Evolutionary conservation across 2,888 invertebrate species (phyloP).

Genomic region (Celastrina argiolus): DNA sequence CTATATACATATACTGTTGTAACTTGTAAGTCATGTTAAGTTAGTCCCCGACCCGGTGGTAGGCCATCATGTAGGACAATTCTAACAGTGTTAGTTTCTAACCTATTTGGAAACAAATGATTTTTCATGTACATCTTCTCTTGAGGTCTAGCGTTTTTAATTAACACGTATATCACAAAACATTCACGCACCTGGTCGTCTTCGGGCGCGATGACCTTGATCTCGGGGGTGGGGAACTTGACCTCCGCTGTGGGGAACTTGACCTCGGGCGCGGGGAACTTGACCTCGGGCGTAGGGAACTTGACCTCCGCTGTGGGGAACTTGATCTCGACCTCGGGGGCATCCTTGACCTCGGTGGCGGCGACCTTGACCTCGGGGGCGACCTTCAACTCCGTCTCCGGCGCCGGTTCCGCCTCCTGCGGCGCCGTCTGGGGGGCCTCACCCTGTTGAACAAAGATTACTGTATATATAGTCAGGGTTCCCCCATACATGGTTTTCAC

Average conservation of each 20-base stretch:
- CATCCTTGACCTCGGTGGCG: constrained; percentile 35
- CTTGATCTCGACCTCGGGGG: constrained; percentile 29
- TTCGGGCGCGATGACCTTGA: constrained; percentile 64
- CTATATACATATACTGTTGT: too few relatives aligned
- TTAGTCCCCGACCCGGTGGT: too few relatives aligned
- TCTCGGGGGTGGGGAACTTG: constrained; percentile 66
- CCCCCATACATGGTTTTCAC: too few relatives aligned
- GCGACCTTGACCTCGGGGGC: constrained; percentile 44
- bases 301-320: constrained; percentile 69
- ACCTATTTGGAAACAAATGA: too few relatives aligned
- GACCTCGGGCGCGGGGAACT: constrained; percentile 35
- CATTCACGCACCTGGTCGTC: constrained; percentile 46
- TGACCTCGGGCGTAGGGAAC: constrained; percentile 40
- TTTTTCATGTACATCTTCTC: too few relatives aligned
- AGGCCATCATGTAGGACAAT: too few relatives aligned
- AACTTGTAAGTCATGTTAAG: too few relatives aligned
- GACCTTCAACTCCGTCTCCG: constrained; percentile 22
- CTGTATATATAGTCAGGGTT: too few relatives aligned
- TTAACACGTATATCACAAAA: neutral
- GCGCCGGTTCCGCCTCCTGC: constrained; percentile 31
- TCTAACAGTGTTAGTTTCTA: too few relatives aligned
- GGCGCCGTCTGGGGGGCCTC: constrained; percentile 26
- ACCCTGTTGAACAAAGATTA: neutral
- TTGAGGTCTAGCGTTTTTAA: too few relatives aligned
- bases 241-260: constrained; percentile 69